Conservation (phyloP, 23 tunicate species). For the Oikopleura albicans region DNA sequence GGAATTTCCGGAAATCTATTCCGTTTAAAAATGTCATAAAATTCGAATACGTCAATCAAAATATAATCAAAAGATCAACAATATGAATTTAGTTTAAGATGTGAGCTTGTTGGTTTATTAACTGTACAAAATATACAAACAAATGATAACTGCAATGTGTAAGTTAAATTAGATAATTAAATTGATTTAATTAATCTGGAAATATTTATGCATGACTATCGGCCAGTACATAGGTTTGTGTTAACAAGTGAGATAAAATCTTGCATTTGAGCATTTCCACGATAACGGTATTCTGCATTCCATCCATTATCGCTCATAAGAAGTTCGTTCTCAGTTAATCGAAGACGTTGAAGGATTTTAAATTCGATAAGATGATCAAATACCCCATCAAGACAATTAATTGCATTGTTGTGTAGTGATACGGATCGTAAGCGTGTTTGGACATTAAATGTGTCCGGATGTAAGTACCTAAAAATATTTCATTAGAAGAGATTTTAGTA, state of each 20-base stretch:
- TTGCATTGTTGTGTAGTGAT: background rate
- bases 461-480: background rate
- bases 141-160: too few species aligned
- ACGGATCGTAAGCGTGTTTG: background rate
- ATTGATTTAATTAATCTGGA: too few species aligned
- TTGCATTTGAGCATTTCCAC: background rate
- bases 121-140: too few species aligned
- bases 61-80: too few species aligned
- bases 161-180: too few species aligned
- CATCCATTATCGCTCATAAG: background rate
- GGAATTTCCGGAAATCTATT: too few species aligned
- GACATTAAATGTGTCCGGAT: slow-evolving; percentile 5
- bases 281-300: background rate
- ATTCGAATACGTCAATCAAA: too few species aligned
- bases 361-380: background rate
- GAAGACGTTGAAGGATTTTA: background rate
- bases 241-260: background rate
- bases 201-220: too few species aligned
- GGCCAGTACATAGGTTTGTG: background rate
- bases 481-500: too few species aligned
- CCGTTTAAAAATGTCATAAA: too few species aligned
- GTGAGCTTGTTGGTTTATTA: too few species aligned
- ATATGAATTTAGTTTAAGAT: too few species aligned
- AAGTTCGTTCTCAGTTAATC: background rate
- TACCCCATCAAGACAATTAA: background rate